These are phyloP conservation scores for Aethina tumida DNA, from an alignment of 1,140 invertebrate species.

Conservation along the genomic window DNA sequence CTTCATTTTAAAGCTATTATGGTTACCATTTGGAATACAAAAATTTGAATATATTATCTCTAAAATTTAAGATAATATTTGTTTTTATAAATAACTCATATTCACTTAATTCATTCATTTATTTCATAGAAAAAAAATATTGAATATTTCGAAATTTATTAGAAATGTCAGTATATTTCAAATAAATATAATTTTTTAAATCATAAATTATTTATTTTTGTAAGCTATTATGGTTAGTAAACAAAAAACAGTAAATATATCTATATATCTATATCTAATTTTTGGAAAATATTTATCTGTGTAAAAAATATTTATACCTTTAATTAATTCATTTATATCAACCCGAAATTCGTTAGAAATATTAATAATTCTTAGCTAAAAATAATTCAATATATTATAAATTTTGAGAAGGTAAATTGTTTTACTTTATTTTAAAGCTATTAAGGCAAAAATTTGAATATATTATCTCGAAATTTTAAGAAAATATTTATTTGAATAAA, in stretches of 20 bases:
- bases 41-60: too few relatives aligned
- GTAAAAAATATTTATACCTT: neutral
- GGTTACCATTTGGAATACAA: too few relatives aligned
- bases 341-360: neutral
- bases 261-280: neutral
- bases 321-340: neutral
- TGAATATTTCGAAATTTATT: too few relatives aligned
- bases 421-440: neutral
- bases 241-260: neutral
- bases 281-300: neutral
- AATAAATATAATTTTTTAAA: too few relatives aligned
- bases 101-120: too few relatives aligned
- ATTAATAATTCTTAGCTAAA: slow-evolving; percentile 1
- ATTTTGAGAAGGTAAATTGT: neutral
- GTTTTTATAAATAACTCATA: too few relatives aligned
- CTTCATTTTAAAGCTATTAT: too few relatives aligned
- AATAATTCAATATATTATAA: neutral
- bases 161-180: too few relatives aligned
- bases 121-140: too few relatives aligned
- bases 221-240: neutral
- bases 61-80: too few relatives aligned
- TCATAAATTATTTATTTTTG: neutral
- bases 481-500: neutral
- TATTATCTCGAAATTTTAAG: neutral
- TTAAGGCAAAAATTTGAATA: neutral